Base-by-base conservation (phyloP, 1,140 invertebrate genomes). In the Potamilus streckersoni region DNA sequence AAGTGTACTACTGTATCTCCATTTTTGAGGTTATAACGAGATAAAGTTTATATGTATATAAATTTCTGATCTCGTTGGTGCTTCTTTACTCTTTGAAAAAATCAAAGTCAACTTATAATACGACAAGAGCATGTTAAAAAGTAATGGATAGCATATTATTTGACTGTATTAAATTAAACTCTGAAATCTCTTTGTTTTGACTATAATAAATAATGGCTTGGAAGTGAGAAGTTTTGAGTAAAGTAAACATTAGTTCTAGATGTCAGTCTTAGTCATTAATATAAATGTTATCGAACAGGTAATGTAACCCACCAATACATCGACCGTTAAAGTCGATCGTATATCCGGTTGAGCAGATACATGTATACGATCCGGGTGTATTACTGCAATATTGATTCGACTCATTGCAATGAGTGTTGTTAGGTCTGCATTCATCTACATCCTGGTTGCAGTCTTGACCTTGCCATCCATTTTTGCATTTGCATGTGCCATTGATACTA, bases 341-440 rank as follows among this genome's bases (percentile, higher is more conserved):
- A 66, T 20, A 57, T 31, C 57, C 60, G 0, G 2, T 16, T 2
- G 59, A 56, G 71, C 74, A 76, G 13, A 23, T 19, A 61, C 74
- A 76, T 14, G 14, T n/a, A 38, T 59, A 76, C 6, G 66, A 49
- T 23, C 74, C 74, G 8, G 65, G 20, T 71, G 55, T 71, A 49
- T 76, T 71, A 6, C 20, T 13, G 56, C 74, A 76, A 16, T 94
- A 93, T 76, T 6, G 1, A 13, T 71, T 13, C 38, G 2, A 0
- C n/a, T 19, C 23, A 14, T 3, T 49, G 20, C 61, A 17, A 23
- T 12, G 11, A 20, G 63, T 23, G 17, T 6, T 12, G 1, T 67
- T 63, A 8, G 20, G 31, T 23, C 13, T 20, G 56, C 76, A 79
- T 59, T 79, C 76, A 56, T 74, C 49, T 23, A 70, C 31, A 60